These are phyloP conservation scores for Hermaeophaga mercurialis DNA, from an alignment of 2,888 invertebrate species.

Conservation along the genomic window DNA sequence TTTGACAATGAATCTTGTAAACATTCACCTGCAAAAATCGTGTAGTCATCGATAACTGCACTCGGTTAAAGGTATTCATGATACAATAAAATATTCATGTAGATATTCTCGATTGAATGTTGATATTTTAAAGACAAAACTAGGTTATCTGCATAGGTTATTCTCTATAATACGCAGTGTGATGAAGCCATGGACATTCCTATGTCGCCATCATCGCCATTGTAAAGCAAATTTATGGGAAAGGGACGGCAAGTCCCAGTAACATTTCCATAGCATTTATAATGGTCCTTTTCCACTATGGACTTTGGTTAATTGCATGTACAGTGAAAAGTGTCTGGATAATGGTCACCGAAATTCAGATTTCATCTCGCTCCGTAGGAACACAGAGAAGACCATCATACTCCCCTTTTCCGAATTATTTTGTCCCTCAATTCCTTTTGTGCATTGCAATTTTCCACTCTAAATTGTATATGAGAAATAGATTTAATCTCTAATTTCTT, in stretches of 20 bases:
- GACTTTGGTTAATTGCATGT: constrained; percentile 28
- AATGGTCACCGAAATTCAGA: constrained; percentile 23
- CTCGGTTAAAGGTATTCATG: no score
- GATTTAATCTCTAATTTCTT: no score
- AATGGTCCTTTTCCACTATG: constrained; percentile 29
- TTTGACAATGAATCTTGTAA: no score
- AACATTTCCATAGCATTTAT: constrained; percentile 30
- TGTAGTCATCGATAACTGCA: no score
- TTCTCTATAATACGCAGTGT: constrained; percentile 25
- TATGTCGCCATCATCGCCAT: constrained; percentile 51
- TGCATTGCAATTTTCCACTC: no score
- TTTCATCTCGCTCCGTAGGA: constrained; percentile 12
- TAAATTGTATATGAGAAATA: no score
- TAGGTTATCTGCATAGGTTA: constrained; percentile 25
- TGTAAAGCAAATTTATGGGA: constrained; percentile 54
- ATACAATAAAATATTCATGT: constrained; percentile 9
- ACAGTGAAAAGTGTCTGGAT: constrained; percentile 19
- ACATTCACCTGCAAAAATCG: no score
- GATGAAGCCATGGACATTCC: constrained; percentile 50
- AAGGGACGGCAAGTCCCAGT: constrained; percentile 28
- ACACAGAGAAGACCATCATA: neutral
- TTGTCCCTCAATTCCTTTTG: constrained; percentile 6
- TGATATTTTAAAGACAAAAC: constrained; percentile 17
- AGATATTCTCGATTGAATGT: constrained; percentile 9
- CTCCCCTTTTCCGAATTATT: constrained; percentile 4